phyloP scores from a whole-genome alignment of 2,888 invertebrate species.

The Siphlonurus alternatus region DNA sequence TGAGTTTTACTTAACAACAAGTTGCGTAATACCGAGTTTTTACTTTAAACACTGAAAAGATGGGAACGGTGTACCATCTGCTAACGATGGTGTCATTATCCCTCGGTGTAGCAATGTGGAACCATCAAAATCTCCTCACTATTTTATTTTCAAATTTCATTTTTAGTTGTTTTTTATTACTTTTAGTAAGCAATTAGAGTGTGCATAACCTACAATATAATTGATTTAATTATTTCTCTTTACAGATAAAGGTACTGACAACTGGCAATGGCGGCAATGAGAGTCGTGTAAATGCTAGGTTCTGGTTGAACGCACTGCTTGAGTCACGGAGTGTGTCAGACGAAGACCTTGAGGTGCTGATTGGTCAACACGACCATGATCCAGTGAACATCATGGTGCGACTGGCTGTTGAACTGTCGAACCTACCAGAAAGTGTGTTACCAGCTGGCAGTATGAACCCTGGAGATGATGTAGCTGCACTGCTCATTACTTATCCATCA shows the following conservation, averaged over 20 bases:
- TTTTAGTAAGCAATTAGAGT: too few relatives aligned
- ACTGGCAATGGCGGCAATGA: background rate
- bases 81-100: too few relatives aligned
- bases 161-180: too few relatives aligned
- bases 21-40: too few relatives aligned
- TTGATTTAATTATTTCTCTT: too few relatives aligned
- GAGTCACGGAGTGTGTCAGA: constrained; percentile 24
- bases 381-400: constrained; percentile 44
- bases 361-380: constrained; percentile 26
- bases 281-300: background rate
- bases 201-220: too few relatives aligned
- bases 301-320: background rate
- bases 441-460: constrained; percentile 21
- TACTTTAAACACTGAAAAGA: too few relatives aligned
- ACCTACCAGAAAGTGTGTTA: constrained; percentile 28
- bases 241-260: background rate
- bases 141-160: too few relatives aligned
- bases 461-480: constrained; percentile 32
- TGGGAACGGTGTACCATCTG: too few relatives aligned
- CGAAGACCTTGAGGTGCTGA: constrained; percentile 46
- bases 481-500: constrained; percentile 38
- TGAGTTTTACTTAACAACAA: too few relatives aligned
- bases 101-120: too few relatives aligned
- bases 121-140: too few relatives aligned
- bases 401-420: constrained; percentile 42